phyloP scores from a whole-genome alignment of 2,888 invertebrate genomes.

The Trissoscelio sp. region DNA sequence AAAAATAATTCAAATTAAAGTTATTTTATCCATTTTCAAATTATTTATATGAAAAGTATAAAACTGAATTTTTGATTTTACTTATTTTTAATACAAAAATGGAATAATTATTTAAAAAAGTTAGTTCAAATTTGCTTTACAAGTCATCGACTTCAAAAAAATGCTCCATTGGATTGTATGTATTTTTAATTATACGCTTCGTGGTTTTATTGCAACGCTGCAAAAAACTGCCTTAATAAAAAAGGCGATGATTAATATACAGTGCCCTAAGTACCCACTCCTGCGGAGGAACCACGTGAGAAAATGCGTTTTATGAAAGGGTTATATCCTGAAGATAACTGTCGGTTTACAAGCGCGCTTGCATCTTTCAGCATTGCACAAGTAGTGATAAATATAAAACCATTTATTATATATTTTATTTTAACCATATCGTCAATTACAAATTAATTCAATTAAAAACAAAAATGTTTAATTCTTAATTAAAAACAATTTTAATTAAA shows the following conservation, averaged over 20 bases:
- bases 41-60: too few relatives aligned
- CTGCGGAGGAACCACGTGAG: conserved; percentile 60
- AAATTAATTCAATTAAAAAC: too few relatives aligned
- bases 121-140: neutral
- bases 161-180: conserved; percentile 1
- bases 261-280: conserved; percentile 58
- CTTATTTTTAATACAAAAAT: too few relatives aligned
- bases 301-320: conserved; percentile 63
- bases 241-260: conserved; percentile 62
- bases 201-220: conserved; percentile 18
- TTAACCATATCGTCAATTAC: too few relatives aligned
- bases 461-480: too few relatives aligned
- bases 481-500: too few relatives aligned
- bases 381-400: conserved; percentile 1
- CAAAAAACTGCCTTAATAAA: conserved; percentile 47
- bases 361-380: conserved; percentile 21
- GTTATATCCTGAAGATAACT: conserved; percentile 64
- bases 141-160: neutral
- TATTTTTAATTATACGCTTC: conserved; percentile 48
- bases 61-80: neutral
- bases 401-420: too few relatives aligned
- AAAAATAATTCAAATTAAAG: too few relatives aligned
- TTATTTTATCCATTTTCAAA: too few relatives aligned
- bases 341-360: conserved; percentile 48
- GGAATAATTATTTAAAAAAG: too few relatives aligned